Evolutionary conservation across 2,797 vertebrate genomes (phyloP).

Genomic region (Cryptoprocta ferox): DNA sequence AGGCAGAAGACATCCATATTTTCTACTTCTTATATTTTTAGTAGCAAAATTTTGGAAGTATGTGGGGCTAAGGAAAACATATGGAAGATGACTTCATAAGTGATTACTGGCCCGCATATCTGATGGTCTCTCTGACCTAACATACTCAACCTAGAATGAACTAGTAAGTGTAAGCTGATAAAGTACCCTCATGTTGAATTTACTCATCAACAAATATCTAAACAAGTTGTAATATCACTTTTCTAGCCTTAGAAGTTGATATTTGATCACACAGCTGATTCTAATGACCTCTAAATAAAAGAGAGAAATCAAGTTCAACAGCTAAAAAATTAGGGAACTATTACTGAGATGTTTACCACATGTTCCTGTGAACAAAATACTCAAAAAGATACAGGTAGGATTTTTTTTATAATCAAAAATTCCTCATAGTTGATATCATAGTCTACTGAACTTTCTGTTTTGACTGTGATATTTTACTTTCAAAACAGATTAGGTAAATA

Average conservation of each 20-base stretch:
- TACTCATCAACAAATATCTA: background rate
- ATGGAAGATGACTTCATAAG: background rate
- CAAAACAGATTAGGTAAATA: constrained; percentile 57
- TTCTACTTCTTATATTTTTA: background rate
- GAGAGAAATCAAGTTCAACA: background rate
- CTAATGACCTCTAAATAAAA: constrained; percentile 40
- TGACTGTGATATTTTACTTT: constrained; percentile 57
- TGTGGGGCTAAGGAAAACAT: background rate
- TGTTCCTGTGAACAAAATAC: constrained; percentile 43
- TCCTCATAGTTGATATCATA: constrained; percentile 49
- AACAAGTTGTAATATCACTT: background rate
- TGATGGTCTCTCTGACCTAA: background rate
- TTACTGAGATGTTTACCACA: constrained; percentile 32
- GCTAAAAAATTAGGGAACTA: constrained; percentile 19
- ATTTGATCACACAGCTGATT: background rate
- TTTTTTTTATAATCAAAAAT: constrained; percentile 66
- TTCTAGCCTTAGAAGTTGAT: background rate
- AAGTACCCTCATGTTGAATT: background rate
- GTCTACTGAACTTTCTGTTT: constrained; percentile 55
- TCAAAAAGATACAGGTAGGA: background rate
- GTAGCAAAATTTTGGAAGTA: background rate
- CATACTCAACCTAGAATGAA: background rate
- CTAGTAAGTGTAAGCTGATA: constrained; percentile 29
- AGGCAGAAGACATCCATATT: background rate
- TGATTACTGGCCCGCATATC: background rate